Evolutionary conservation across 2,888 invertebrate species (phyloP), one percentile per base, ranked within the genome.

Genomic region (Coremacera marginata): DNA sequence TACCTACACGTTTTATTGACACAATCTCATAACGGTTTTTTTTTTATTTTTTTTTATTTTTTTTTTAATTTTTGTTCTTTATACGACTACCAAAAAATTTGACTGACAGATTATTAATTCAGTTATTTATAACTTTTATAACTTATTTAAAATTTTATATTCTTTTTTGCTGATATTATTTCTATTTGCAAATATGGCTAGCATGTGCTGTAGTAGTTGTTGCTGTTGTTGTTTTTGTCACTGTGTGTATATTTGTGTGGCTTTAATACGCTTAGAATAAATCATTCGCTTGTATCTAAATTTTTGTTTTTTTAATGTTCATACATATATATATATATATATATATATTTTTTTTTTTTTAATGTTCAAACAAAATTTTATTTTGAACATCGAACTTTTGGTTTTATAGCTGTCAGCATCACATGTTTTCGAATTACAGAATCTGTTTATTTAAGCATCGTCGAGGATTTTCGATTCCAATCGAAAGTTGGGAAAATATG

Each of bases 71-170:
- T 44, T 44, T 44, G 44, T 44, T 44, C 44, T 44, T 44, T 44
- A 7, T 11, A 11, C 67, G 51, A 52, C 3, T 51, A 72, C 67
- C 14, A 44, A n/a, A 34, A 76, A 44, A 65, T 49, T 70, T 68
- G 52, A 70, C 31, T 70, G 55, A 70, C 34, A 70, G 49, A 70
- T 70, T 31, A 55, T 70, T 70, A 25, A 52, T 34, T 34, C 22
- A 52, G 19, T 70, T 55, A 70, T 52, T 27, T 16, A 57, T 44
- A 52, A 25, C 25, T 52, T 70, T 70, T 70, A 31, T 70, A 49
- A 52, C 51, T 70, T 70, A 22, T 44, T 44, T 70, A 22, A 19
- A 19, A 55, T 55, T 55, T 55, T 9, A 19, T 55, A 9, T 27
- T 62, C 27, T 2, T 62, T 62, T 62, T 9, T 62, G 62, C 25